Conservation (phyloP, 2,888 invertebrate species). For the Drosophila picticornis region DNA sequence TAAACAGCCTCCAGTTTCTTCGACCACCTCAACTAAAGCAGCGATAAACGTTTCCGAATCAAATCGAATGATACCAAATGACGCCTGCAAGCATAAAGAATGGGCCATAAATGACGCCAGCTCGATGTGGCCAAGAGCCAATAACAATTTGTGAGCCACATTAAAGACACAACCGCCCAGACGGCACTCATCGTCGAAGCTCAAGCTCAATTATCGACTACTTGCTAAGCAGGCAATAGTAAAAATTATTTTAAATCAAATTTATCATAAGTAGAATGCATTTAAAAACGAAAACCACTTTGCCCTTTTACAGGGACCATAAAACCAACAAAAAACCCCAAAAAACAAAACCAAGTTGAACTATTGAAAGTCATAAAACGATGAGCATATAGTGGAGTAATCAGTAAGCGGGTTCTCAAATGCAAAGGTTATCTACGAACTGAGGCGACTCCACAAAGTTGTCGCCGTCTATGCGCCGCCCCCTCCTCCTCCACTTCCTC, state of each 20-base stretch:
- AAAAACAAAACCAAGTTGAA: slow-evolving; percentile 4
- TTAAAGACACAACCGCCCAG: slow-evolving; percentile 24
- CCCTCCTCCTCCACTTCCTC: neutral
- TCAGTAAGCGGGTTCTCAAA: slow-evolving; percentile 16
- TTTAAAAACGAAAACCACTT: slow-evolving; percentile 59
- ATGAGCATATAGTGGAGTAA: slow-evolving; percentile 26
- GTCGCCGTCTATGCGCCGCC: slow-evolving; percentile 42
- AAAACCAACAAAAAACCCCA: slow-evolving; percentile 26
- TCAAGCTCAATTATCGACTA: slow-evolving; percentile 30
- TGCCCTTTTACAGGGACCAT: slow-evolving; percentile 50
- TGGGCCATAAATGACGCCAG: slow-evolving; percentile 61
- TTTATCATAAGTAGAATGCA: slow-evolving; percentile 61
- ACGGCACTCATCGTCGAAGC: neutral
- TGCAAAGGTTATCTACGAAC: slow-evolving; percentile 60
- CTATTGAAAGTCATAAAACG: slow-evolving; percentile 22
- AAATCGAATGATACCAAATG: slow-evolving; percentile 42
- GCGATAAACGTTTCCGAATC: slow-evolving; percentile 39
- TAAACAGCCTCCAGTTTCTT: slow-evolving; percentile 1
- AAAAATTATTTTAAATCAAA: slow-evolving; percentile 49
- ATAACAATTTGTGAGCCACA: slow-evolving; percentile 53
- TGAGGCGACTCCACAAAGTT: slow-evolving; percentile 40
- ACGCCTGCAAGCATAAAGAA: slow-evolving; percentile 41
- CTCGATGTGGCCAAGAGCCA: slow-evolving; percentile 11
- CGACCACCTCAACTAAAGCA: slow-evolving; percentile 30
- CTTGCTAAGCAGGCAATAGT: slow-evolving; percentile 22